Percentiles rank a stretch among this genome's conserved stretches.
Evolutionary conservation across 2,113 vertebrate species (phyloP).

Genomic region (Hassar affinis): DNA sequence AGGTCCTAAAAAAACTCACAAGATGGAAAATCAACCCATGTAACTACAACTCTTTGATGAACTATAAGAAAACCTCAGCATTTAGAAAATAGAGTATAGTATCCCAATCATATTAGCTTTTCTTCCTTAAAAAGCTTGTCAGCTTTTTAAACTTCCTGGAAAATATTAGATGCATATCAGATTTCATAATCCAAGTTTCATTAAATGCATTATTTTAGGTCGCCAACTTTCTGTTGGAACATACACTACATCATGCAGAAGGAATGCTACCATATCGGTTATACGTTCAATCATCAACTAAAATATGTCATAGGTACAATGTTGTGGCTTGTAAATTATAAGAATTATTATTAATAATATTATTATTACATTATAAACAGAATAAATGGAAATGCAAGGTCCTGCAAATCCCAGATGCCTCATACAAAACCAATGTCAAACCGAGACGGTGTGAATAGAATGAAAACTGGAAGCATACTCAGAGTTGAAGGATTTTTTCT

Average conservation of each 20-base stretch:
- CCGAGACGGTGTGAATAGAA: conserved; percentile 5
- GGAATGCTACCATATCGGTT: not conserved
- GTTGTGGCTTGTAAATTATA: not conserved
- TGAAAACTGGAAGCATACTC: conserved; percentile 6
- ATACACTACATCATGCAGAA: not conserved
- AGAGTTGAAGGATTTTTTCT: not conserved
- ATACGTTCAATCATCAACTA: conserved; percentile 7
- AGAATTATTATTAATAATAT: conserved; percentile 5
- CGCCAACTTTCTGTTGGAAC: not conserved
- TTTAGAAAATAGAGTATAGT: not conserved
- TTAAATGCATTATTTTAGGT: not conserved
- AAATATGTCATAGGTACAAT: not conserved
- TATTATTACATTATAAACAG: conserved; percentile 1
- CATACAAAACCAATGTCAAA: conserved; percentile 30
- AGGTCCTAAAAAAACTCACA: not conserved
- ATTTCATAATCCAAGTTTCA: not conserved
- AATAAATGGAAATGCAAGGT: conserved; percentile 3
- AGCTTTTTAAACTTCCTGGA: not conserved
- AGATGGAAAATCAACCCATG: not conserved
- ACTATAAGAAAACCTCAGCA: not conserved
- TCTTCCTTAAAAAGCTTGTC: not conserved
- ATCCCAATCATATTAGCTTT: not conserved
- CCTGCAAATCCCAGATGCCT: not conserved
- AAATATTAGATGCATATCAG: not conserved
- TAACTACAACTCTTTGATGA: not conserved